phyloP scores from a whole-genome alignment of 1,140 invertebrate genomes.

The Eriosoma lanigerum region DNA sequence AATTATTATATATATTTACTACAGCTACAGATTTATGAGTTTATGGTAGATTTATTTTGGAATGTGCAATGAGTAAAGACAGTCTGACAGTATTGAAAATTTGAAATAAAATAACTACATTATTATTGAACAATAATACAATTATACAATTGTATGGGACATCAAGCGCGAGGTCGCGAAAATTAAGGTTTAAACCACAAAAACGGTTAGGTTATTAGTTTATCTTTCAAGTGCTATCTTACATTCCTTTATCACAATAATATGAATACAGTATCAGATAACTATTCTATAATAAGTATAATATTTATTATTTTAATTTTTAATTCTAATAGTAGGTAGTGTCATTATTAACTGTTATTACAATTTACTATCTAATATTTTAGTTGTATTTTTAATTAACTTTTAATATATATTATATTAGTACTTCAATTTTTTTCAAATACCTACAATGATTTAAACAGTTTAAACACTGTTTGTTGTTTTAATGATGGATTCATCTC shows the following conservation, averaged over 20 bases:
- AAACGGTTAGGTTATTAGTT: neutral
- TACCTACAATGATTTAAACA: neutral
- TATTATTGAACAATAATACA: no score
- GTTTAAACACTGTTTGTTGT: neutral
- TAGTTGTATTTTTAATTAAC: neutral
- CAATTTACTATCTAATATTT: neutral
- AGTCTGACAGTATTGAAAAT: no score
- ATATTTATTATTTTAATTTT: neutral
- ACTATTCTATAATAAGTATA: no score
- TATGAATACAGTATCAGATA: no score
- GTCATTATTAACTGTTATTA: neutral
- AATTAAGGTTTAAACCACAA: constrained; percentile 18
- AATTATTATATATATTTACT: no score
- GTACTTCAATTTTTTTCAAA: neutral
- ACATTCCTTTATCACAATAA: constrained; percentile 8
- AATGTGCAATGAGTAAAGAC: no score
- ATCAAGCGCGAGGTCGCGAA: no score
- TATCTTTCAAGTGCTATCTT: constrained; percentile 3
- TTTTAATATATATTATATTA: constrained; percentile 2
- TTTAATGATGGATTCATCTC: constrained; percentile 8
- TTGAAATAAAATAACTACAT: no score
- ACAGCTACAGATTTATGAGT: no score
- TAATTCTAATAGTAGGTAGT: neutral
- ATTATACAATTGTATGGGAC: no score
- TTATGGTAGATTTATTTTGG: no score